Base-by-base conservation (phyloP, 2,888 invertebrate genomes). In the Cepaea hortensis region DNA sequence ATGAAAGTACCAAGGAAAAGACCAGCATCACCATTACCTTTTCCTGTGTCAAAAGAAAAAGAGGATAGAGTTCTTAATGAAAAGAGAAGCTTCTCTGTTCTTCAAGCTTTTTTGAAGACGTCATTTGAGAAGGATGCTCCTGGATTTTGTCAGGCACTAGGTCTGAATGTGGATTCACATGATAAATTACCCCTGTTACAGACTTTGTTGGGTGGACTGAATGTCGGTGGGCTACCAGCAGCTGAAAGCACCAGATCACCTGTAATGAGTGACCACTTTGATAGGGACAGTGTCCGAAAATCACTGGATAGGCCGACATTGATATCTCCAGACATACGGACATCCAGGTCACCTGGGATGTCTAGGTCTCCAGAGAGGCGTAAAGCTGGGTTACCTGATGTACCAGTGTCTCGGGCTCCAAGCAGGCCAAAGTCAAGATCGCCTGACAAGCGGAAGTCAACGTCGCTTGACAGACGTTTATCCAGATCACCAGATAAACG, bases 21-120 rank as follows among this genome's bases (percentile, higher is more conserved):
- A 23, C 81, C 75, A 20, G 75, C 73, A 20, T 87, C 87, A 35
- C 87, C 87, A 18, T 35, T 77, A 18, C n/a, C 20, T 1, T 23
- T 50, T 73, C 55, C 46, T 1, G 5, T n/a, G 65, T 61, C 80
- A 6, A 84, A 87, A 35, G 35, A 35, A 35, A 35, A 35, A 79
- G 87, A 87, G 18, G 48, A 72, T 9, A 84, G 75, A 65, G 15
- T 70, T 55, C 15, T 46, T 48, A 18, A 23, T 81, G 61, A 55
- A 3, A 72, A 48, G 55, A 61, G 7, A 23, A n/a, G n/a, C 50
- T 72, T 13, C 20, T 23, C 9, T 72, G 48, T 50, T 3, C 13
- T n/a, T 20, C 20, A 18, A 18, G n/a, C n/a, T 68, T 68, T 68
- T 18, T 5, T 20, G 15, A 15, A 6, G n/a, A 9, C 7, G 18